Conservation (phyloP, 2,797 vertebrate genomes). For the Mus minutoides region DNA sequence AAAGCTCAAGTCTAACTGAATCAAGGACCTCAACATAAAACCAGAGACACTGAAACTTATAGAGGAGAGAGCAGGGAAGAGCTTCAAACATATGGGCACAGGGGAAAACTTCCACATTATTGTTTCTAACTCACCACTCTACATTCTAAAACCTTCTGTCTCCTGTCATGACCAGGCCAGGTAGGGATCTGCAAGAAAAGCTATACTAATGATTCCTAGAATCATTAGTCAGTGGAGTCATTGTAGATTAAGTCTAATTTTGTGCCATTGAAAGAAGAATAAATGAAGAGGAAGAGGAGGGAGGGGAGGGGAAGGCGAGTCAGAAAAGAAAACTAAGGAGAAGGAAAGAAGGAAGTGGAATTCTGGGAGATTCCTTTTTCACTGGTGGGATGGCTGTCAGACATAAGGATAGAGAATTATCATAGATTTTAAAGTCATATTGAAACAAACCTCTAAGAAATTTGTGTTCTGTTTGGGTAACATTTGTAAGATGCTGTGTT, state of each 20-base stretch:
- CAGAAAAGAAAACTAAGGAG: conserved; percentile 26
- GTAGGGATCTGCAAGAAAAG: conserved; percentile 6
- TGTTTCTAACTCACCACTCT: not conserved
- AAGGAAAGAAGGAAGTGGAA: conserved; percentile 53
- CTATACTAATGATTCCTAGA: not conserved
- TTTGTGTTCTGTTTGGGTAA: conserved; percentile 70
- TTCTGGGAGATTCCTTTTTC: conserved; percentile 82
- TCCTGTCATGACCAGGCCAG: not conserved
- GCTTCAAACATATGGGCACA: too few species aligned
- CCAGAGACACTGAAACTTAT: too few species aligned
- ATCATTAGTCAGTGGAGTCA: not conserved
- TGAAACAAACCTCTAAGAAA: conserved; percentile 73
- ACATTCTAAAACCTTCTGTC: conserved; percentile 19
- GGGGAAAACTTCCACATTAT: too few species aligned
- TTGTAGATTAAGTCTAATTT: conserved; percentile 9
- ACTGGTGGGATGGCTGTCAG: conserved; percentile 71
- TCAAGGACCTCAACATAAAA: too few species aligned
- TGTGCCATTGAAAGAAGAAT: not conserved
- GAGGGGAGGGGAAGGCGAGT: not conserved
- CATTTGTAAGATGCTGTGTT: conserved; percentile 74
- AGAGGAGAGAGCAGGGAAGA: too few species aligned
- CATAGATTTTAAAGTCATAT: conserved; percentile 79
- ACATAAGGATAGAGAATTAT: conserved; percentile 73
- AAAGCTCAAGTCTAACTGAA: too few species aligned
- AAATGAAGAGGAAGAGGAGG: not conserved